Evolutionary conservation across 1,140 invertebrate species (phyloP).

Genomic region (Coboldia fuscipes): DNA sequence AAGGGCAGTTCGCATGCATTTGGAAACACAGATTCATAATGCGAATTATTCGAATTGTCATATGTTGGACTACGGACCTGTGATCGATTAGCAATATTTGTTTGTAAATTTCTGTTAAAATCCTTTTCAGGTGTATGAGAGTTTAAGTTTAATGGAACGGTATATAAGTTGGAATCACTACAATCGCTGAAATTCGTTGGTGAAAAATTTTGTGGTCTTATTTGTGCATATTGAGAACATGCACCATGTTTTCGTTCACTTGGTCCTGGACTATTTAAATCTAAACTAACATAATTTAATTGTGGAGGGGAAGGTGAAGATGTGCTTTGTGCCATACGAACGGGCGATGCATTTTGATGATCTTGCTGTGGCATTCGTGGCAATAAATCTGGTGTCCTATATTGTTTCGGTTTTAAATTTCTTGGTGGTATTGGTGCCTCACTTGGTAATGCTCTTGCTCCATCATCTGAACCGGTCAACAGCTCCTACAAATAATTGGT

Average conservation of each 20-base stretch:
- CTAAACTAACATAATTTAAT: slow-evolving; percentile 1
- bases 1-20: slow-evolving; percentile 6
- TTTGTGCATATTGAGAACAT: slow-evolving; percentile 1
- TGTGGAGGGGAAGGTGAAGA: too few species aligned
- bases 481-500: too few species aligned
- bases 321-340: too few species aligned
- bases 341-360: too few species aligned
- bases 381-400: too few species aligned
- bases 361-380: not conserved
- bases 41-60: slow-evolving; percentile 16
- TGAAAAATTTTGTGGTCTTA: not conserved
- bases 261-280: not conserved
- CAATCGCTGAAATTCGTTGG: not conserved
- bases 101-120: too few species aligned
- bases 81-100: too few species aligned
- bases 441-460: too few species aligned
- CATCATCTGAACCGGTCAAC: too few species aligned
- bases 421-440: too few species aligned
- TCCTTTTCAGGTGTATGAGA: slow-evolving; percentile 4
- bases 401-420: too few species aligned
- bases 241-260: not conserved
- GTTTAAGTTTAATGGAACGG: slow-evolving; percentile 1
- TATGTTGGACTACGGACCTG: slow-evolving; percentile 5
- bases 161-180: not conserved
- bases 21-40: too few species aligned